A percentile compares a stretch with the other conserved stretches of the same genome.
Conservation (phyloP, 2,113 vertebrate species). For the Camelus bactrianus region DNA sequence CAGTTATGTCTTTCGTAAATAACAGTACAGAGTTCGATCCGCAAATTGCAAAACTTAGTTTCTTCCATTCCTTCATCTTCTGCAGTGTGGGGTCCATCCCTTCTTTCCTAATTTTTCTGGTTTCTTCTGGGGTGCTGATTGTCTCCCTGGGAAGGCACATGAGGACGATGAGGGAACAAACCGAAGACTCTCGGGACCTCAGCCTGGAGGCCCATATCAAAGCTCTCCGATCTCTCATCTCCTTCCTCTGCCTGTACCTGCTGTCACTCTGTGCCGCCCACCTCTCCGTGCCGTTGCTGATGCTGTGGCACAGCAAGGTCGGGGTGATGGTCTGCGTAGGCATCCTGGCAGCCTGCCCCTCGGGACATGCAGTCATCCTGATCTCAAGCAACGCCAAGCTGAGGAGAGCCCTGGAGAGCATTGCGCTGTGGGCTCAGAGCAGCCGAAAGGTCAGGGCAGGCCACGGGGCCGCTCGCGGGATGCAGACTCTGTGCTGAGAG, state of each 20-base stretch:
- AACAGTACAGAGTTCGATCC: background rate
- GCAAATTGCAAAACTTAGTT: background rate
- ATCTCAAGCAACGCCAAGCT: slow-evolving; percentile 73
- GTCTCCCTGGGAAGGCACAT: slow-evolving; percentile 67
- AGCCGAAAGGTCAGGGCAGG: background rate
- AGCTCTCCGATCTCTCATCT: slow-evolving; percentile 60
- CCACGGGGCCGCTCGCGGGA: background rate
- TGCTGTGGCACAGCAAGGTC: background rate
- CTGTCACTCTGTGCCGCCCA: background rate
- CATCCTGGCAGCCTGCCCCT: slow-evolving; percentile 64
- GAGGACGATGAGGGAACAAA: slow-evolving; percentile 46
- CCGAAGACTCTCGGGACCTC: background rate
- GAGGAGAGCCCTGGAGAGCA: background rate
- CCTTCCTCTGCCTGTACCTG: slow-evolving; percentile 62
- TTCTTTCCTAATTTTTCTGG: slow-evolving; percentile 58
- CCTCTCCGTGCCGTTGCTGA: background rate
- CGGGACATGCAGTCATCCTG: slow-evolving; percentile 48
- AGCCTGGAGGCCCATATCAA: slow-evolving; percentile 64
- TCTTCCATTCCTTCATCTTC: slow-evolving; percentile 54
- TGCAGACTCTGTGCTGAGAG: background rate
- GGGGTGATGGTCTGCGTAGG: slow-evolving; percentile 48
- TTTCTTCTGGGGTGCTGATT: slow-evolving; percentile 65
- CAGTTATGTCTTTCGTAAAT: background rate
- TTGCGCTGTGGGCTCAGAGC: slow-evolving; percentile 8
- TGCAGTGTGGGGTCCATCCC: slow-evolving; percentile 23